Conservation (phyloP, 2,797 vertebrate genomes). For the Tachyglossus aculeatus region DNA sequence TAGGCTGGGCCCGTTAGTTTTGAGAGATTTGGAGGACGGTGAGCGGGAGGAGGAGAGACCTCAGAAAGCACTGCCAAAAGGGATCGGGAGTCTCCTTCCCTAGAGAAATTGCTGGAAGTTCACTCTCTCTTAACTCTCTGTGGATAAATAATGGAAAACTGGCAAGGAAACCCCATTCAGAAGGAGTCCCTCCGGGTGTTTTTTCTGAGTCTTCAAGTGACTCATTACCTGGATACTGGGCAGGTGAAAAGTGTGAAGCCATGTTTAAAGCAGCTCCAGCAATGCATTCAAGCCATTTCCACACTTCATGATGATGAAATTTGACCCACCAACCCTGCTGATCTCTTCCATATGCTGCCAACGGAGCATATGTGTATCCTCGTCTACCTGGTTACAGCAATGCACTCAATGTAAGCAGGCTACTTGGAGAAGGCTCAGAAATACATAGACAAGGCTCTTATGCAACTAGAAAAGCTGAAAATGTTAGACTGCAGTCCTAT, state of each 20-base stretch:
- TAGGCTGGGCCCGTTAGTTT: too few relatives aligned
- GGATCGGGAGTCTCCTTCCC: too few relatives aligned
- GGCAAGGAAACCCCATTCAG: slow-evolving; percentile 89
- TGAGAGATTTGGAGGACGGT: too few relatives aligned
- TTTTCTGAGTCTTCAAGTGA: slow-evolving; percentile 87
- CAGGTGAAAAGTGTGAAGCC: slow-evolving; percentile 89
- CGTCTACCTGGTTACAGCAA: slow-evolving; percentile 83
- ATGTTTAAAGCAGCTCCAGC: slow-evolving; percentile 86
- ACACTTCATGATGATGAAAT: slow-evolving; percentile 88
- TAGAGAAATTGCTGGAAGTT: slow-evolving; percentile 86
- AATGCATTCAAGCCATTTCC: slow-evolving; percentile 89
- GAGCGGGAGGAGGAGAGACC: too few relatives aligned
- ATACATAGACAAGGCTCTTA: too few relatives aligned
- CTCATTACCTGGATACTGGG: slow-evolving; percentile 87
- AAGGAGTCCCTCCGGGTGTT: slow-evolving; percentile 88
- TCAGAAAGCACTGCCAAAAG: too few relatives aligned
- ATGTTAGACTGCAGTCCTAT: too few relatives aligned
- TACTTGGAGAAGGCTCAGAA: too few relatives aligned
- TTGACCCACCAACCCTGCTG: slow-evolving; percentile 85
- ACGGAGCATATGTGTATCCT: slow-evolving; percentile 90
- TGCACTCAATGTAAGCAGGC: too few relatives aligned
- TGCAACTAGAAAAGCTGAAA: too few relatives aligned
- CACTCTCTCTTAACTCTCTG: slow-evolving; percentile 87
- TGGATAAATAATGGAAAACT: slow-evolving; percentile 87
- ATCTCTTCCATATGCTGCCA: slow-evolving; percentile 88